Base-by-base conservation (phyloP, 2,888 invertebrate genomes). In the Hypomecis punctinalis region DNA sequence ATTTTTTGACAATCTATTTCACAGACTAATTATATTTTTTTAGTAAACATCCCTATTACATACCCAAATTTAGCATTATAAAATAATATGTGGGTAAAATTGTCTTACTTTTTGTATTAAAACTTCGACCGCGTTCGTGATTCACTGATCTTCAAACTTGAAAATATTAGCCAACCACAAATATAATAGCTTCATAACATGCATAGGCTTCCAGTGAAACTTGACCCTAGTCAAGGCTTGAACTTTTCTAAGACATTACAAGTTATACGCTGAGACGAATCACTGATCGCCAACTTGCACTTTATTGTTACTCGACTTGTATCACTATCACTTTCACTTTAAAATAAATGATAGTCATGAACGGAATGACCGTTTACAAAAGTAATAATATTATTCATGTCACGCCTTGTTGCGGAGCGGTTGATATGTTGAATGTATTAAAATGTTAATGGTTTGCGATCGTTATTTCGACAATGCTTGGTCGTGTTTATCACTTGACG, bases 241-340 rank as follows among this genome's bases (percentile, higher is more conserved):
- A 52, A 39, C 61, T 52, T 67, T 63, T 69, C 66, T 64, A 64
- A 62, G 65, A 60, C 68, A 65, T 64, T 60, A 66, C 61, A 71
- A 53, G 64, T 42, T 55, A 68, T 63, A 52, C 5, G 49, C 59
- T 55, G 51, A 66, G 66, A 61, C 67, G 69, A 72, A 72, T 70
- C 69, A 60, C 48, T 47, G 61, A 63, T 58, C 61, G 59, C 54
- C 47, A 42, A 73, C 68, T 68, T 73, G 70, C 69, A 67, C 69
- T 69, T 66, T 43, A 66, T 68, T 33, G 68, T 74, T 64, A 54
- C 61, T 58, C 11, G 35, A 1, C 43, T 45, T 35, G 52, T 52
- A 54, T 39, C 60, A 43, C 61, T 55, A 73, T 76, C 75, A 78
- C 79, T 79, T 79, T 79, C 78, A 77, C 78, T 76, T 68, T 48